Percentiles rank a stretch among this genome's conserved stretches.
Conservation (phyloP, 2,888 invertebrate species). For the Salpingus planirostris region DNA sequence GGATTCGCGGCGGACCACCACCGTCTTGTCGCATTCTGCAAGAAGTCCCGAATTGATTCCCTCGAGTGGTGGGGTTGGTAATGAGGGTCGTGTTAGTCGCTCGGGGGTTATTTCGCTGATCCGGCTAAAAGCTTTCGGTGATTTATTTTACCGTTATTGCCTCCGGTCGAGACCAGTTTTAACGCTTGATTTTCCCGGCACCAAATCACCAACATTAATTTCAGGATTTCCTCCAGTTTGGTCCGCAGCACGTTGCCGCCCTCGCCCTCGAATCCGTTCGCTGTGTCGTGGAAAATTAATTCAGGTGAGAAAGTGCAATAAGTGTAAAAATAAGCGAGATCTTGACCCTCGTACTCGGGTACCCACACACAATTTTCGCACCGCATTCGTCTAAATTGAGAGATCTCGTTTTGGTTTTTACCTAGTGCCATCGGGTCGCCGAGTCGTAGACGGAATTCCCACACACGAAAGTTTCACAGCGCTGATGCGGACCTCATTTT, state of each 20-base stretch:
- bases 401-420: too few species aligned
- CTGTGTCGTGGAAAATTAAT: constrained; percentile 3
- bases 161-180: constrained; percentile 18
- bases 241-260: constrained; percentile 46
- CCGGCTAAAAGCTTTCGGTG: too few species aligned
- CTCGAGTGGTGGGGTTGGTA: not conserved
- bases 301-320: not conserved
- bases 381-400: too few species aligned
- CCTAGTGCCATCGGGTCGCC: constrained; percentile 10
- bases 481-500: constrained; percentile 5
- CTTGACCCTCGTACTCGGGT: too few species aligned
- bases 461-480: too few species aligned
- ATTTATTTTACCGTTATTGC: too few species aligned
- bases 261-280: too few species aligned
- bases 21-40: constrained; percentile 81
- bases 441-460: constrained; percentile 1
- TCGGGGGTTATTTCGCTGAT: not conserved
- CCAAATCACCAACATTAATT: constrained; percentile 76
- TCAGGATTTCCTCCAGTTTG: constrained; percentile 69
- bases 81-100: not conserved
- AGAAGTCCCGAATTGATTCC: too few species aligned
- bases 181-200: constrained; percentile 64
- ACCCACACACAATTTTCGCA: too few species aligned
- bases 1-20: constrained; percentile 70
- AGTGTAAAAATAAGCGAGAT: constrained; percentile 1